Evolutionary conservation across 2,888 invertebrate species (phyloP).

Genomic region (Pyrgus malvae): DNA sequence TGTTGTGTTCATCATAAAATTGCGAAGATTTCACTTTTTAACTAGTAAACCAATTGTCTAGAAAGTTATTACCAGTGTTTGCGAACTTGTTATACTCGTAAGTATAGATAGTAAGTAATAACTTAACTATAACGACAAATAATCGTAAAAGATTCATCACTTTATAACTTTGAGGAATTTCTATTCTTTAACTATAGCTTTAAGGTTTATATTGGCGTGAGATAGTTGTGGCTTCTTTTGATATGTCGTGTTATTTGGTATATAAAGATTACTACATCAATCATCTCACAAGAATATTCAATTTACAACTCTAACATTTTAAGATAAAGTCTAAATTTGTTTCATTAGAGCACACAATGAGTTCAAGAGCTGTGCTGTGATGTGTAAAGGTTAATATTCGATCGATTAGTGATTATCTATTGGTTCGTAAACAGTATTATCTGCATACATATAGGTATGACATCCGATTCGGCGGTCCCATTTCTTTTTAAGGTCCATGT

Average conservation of each 20-base stretch:
- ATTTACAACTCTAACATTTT: neutral
- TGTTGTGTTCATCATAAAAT: constrained; percentile 12
- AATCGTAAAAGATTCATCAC: constrained; percentile 12
- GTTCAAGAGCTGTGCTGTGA: neutral
- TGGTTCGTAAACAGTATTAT: constrained; percentile 28
- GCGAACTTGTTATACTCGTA: constrained; percentile 28
- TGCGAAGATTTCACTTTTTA: constrained; percentile 21
- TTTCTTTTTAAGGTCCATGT: constrained; percentile 12
- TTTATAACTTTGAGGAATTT: neutral
- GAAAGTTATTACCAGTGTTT: constrained; percentile 28
- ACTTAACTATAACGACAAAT: constrained; percentile 24
- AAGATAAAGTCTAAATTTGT: neutral
- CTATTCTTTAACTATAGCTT: neutral
- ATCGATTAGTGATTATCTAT: constrained; percentile 31
- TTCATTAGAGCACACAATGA: too few relatives aligned
- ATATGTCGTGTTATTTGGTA: constrained; percentile 7
- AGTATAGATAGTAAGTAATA: constrained; percentile 26
- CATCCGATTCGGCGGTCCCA: constrained; percentile 25
- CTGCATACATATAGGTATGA: constrained; percentile 31
- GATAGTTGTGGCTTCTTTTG: neutral
- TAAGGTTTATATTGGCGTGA: neutral
- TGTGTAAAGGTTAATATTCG: constrained; percentile 21
- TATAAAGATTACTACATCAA: constrained; percentile 11
- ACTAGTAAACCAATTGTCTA: constrained; percentile 30
- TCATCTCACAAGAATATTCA: neutral